Conservation (phyloP, 2,113 vertebrate genomes). For the Nyctereutes procyonoides region DNA sequence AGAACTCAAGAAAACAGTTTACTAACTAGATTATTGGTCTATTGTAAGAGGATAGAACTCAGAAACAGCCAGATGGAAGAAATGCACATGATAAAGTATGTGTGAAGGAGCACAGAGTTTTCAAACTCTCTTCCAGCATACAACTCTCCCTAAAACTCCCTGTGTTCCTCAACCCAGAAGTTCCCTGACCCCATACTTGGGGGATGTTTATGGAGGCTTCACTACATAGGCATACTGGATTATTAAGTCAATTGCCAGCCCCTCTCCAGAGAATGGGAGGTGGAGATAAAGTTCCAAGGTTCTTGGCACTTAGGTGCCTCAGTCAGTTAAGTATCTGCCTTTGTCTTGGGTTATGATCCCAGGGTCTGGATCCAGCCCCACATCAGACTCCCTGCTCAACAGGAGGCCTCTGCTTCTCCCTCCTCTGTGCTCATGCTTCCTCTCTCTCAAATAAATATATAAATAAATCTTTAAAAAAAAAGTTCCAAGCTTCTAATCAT, state of each 20-base stretch:
- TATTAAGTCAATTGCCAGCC: background rate
- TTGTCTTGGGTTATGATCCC: too few relatives aligned
- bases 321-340: too few relatives aligned
- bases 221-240: background rate
- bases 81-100: background rate
- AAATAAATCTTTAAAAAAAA: background rate
- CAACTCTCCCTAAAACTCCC: background rate
- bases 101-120: background rate
- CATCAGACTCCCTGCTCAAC: too few relatives aligned
- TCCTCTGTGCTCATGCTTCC: too few relatives aligned
- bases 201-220: background rate
- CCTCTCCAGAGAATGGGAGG: background rate
- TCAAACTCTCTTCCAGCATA: background rate
- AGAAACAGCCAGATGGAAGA: background rate
- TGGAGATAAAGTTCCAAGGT: background rate
- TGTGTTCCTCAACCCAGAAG: background rate
- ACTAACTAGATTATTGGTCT: background rate
- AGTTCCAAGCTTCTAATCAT: background rate
- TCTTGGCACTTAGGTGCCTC: background rate
- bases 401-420: too few relatives aligned
- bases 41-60: background rate
- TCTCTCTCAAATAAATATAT: too few relatives aligned
- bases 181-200: background rate
- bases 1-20: background rate
- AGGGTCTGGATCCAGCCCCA: too few relatives aligned